These are phyloP conservation scores for Nipponacmea schrenckii DNA, from an alignment of 2,888 invertebrate species.

Conservation along the genomic window DNA sequence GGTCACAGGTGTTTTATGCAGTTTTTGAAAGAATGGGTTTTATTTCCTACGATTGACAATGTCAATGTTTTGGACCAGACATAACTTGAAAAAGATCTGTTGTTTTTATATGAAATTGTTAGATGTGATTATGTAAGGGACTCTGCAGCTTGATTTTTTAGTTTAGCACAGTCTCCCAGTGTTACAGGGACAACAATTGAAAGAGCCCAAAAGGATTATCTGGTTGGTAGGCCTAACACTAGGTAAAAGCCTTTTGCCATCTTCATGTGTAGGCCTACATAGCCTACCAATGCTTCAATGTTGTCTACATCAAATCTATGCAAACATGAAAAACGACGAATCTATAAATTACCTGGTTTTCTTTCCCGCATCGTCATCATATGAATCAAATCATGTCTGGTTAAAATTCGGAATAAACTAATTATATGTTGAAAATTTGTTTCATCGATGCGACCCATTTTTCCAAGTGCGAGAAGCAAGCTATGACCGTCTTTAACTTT, in stretches of 20 bases:
- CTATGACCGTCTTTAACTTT: constrained; percentile 44
- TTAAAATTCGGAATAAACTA: constrained; percentile 37
- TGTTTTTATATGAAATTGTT: too few relatives aligned
- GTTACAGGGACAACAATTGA: too few relatives aligned
- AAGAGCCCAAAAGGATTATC: too few relatives aligned
- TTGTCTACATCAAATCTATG: not conserved
- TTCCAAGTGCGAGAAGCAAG: constrained; percentile 45
- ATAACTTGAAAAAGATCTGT: too few relatives aligned
- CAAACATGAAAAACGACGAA: not conserved
- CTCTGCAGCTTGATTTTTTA: too few relatives aligned
- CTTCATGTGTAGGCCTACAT: not conserved
- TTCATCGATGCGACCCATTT: constrained; percentile 40
- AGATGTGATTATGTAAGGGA: too few relatives aligned
- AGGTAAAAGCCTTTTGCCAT: not conserved
- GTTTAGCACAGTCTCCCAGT: too few relatives aligned
- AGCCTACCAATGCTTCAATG: not conserved
- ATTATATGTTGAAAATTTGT: constrained; percentile 44
- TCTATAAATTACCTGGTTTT: constrained; percentile 37
- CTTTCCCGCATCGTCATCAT: constrained; percentile 40
- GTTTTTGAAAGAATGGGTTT: too few relatives aligned
- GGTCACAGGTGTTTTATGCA: too few relatives aligned
- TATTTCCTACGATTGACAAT: too few relatives aligned
- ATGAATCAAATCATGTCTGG: constrained; percentile 44
- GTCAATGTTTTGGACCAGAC: too few relatives aligned
- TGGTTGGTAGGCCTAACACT: not conserved